Base-by-base conservation (phyloP, 2,888 invertebrate species). In the Caenorhabditis wallacei region DNA sequence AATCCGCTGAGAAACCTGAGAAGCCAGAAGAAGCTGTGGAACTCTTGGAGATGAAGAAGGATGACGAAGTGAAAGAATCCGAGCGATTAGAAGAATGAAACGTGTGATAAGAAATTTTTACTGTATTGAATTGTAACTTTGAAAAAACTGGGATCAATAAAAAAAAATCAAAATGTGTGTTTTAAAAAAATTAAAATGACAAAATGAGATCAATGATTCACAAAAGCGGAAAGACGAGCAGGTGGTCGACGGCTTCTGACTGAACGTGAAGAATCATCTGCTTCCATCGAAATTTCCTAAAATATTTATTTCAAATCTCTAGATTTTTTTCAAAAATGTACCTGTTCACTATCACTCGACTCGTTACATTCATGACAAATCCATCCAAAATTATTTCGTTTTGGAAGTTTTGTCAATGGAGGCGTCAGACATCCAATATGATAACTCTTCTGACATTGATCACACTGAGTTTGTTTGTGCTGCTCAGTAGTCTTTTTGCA, bases 391-490 rank as follows among this genome's bases (percentile, higher is more conserved):
- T 82, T 85, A 7, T 72, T 75, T 26, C 84, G 16, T 43, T 80
- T 84, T 2, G 84, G 84, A 3, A 84, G n/a, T 48, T 66, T 46
- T 18, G 95, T 95, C 64, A 98, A 94, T 5, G 98, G 98, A 68
- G 98, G 98, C 92, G 96, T 96, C 84, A 98, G 94, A 92, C 98
- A 98, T 85, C 96, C 95, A 88, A 98, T 93, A 93, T 98, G 98
- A 93, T 97, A 98, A 93, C 95, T 95, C 80, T 96, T 94, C 89
- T 95, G 95, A 92, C 98, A 98, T 1, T 96, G 96, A 93, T 98
- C 98, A 93, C 98, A 98, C 92, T 96, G 96, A 16, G 96, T 97
- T 92, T 98, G 94, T 84, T 97, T 94, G 93, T 98, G 98, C 87
- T 97, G 97, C 93, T 97, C 96, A 83, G 95, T 95, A 86, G 95